phyloP scores from a whole-genome alignment of 1,140 invertebrate genomes.

The Brachionus koreanus region DNA sequence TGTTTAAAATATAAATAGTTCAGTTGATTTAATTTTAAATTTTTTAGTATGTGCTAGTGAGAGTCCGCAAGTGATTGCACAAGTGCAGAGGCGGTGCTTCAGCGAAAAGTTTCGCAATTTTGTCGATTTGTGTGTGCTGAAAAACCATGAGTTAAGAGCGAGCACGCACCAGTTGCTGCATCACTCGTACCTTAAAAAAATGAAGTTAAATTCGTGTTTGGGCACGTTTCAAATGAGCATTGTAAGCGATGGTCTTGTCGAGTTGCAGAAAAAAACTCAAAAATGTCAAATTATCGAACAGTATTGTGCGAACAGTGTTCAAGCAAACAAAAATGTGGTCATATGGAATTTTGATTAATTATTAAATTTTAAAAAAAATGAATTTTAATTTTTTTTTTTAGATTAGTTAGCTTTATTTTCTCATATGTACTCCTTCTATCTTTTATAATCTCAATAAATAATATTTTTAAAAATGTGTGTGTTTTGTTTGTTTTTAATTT shows the following conservation, averaged over 20 bases:
- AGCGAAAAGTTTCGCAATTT: constrained; percentile 40
- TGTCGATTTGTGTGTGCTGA: constrained; percentile 28
- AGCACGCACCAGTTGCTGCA: neutral
- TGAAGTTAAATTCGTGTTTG: constrained; percentile 4
- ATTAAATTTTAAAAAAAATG: neutral
- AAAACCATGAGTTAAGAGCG: constrained; percentile 13
- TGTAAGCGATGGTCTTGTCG: constrained; percentile 8
- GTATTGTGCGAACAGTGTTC: neutral
- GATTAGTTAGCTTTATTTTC: constrained; percentile 7
- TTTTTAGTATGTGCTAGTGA: constrained; percentile 31
- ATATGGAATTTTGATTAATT: constrained; percentile 27
- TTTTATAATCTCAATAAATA: constrained; percentile 14
- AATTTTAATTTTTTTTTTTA: neutral
- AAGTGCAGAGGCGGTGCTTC: constrained; percentile 1
- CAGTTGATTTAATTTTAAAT: neutral
- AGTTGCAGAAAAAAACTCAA: constrained; percentile 27
- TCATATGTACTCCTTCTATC: neutral
- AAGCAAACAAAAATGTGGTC: neutral
- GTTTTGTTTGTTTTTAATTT: neutral
- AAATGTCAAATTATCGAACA: neutral
- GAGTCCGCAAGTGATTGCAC: constrained; percentile 8
- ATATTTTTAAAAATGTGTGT: neutral
- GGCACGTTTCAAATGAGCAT: constrained; percentile 31
- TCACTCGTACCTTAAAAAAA: constrained; percentile 38
- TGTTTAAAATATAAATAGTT: neutral